phyloP scores from a whole-genome alignment of 2,888 invertebrate species.

The Periphyllus acericola region DNA sequence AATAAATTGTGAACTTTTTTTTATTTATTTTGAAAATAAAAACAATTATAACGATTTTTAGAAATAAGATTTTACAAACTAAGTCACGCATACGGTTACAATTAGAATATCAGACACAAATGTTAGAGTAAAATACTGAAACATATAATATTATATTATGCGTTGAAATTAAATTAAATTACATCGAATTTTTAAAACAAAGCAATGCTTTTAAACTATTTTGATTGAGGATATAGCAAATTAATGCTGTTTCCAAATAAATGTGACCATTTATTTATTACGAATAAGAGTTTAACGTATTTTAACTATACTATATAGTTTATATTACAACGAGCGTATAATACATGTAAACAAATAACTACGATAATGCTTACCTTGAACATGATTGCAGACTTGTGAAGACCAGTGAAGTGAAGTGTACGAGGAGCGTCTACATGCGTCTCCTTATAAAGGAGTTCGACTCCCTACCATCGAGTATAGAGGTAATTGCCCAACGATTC shows the following conservation, averaged over 20 bases:
- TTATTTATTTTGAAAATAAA: too few species aligned
- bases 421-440: slow-evolving; percentile 28
- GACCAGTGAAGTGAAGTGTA: slow-evolving; percentile 51
- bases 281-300: neutral
- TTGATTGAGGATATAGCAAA: too few species aligned
- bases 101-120: too few species aligned
- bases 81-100: too few species aligned
- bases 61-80: too few species aligned
- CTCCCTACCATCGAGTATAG: slow-evolving; percentile 51
- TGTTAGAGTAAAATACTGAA: neutral
- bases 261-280: neutral
- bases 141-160: neutral
- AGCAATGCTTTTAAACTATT: neutral
- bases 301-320: neutral
- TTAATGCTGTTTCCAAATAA: neutral
- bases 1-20: too few species aligned
- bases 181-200: too few species aligned
- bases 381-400: slow-evolving; percentile 57
- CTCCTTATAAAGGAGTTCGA: slow-evolving; percentile 54
- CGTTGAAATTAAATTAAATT: neutral
- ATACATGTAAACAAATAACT: slow-evolving; percentile 13
- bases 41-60: too few species aligned
- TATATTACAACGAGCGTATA: too few species aligned
- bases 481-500: slow-evolving; percentile 51
- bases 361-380: slow-evolving; percentile 52